These are phyloP conservation scores for Fabriciana adippe DNA, from an alignment of 2,888 invertebrate species.

Conservation along the genomic window DNA sequence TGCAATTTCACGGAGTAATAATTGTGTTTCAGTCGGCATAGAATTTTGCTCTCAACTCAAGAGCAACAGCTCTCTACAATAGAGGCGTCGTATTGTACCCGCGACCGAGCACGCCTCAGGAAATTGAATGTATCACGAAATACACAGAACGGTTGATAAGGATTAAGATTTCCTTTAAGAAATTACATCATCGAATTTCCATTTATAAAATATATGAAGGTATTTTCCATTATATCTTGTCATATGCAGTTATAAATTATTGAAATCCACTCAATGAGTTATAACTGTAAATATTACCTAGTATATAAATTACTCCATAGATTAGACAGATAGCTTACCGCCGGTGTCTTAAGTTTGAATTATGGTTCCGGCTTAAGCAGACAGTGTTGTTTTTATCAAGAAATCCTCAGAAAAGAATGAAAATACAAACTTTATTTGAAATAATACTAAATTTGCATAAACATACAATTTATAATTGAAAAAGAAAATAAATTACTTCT, in stretches of 20 bases:
- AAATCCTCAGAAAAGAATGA: too few species aligned
- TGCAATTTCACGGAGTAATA: conserved; percentile 5
- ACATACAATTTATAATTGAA: too few species aligned
- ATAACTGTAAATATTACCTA: too few species aligned
- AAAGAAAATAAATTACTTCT: neutral
- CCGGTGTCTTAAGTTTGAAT: too few species aligned
- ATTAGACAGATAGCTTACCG: too few species aligned
- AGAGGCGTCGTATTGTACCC: conserved; percentile 27
- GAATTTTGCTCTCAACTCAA: conserved; percentile 23
- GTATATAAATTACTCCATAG: too few species aligned
- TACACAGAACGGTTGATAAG: conserved; percentile 9
- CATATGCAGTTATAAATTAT: neutral
- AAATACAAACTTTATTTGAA: too few species aligned
- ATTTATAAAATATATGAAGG: neutral
- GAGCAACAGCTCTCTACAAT: conserved; percentile 20
- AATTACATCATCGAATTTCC: neutral
- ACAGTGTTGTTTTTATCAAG: too few species aligned
- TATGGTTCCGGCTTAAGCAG: too few species aligned
- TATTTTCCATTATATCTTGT: neutral
- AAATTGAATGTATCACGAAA: conserved; percentile 30
- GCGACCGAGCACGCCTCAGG: conserved; percentile 27
- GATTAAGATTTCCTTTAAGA: conserved; percentile 1
- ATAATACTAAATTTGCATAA: too few species aligned
- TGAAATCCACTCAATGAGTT: too few species aligned
- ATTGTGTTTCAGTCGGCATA: conserved; percentile 25